phyloP scores from a whole-genome alignment of 2,797 vertebrate genomes.

The Diceros bicornis region DNA sequence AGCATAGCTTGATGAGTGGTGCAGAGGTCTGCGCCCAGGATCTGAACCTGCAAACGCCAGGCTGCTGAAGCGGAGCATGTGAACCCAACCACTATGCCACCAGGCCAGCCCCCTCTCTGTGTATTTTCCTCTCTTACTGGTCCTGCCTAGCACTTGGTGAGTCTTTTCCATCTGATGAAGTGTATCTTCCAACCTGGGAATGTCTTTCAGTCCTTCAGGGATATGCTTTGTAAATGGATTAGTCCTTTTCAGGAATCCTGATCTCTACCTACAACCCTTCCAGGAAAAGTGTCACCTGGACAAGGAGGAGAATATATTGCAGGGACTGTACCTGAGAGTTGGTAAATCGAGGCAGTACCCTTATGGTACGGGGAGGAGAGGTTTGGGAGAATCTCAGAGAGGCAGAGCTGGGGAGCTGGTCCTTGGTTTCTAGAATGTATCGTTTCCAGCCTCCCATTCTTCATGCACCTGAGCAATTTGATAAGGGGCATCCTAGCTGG shows the following conservation, averaged over 20 bases:
- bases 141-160: background rate
- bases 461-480: background rate
- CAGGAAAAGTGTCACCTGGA: background rate
- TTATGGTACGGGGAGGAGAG: background rate
- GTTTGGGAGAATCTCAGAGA: background rate
- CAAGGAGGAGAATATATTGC: background rate
- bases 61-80: too few species aligned
- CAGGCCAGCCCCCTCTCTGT: too few species aligned
- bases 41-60: too few species aligned
- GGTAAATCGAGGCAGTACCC: background rate
- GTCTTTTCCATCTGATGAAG: background rate
- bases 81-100: too few species aligned
- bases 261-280: background rate
- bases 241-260: background rate
- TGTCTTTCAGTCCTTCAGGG: background rate
- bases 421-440: background rate
- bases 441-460: background rate
- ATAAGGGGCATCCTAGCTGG: background rate
- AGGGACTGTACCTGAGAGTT: background rate
- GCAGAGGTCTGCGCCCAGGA: too few species aligned
- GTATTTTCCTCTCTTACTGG: background rate
- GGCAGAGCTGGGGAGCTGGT: fast-evolving
- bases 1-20: too few species aligned
- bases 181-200: background rate
- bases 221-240: background rate